Conservation (phyloP, 2,888 invertebrate genomes). For the Lacanobia wlatinum region DNA sequence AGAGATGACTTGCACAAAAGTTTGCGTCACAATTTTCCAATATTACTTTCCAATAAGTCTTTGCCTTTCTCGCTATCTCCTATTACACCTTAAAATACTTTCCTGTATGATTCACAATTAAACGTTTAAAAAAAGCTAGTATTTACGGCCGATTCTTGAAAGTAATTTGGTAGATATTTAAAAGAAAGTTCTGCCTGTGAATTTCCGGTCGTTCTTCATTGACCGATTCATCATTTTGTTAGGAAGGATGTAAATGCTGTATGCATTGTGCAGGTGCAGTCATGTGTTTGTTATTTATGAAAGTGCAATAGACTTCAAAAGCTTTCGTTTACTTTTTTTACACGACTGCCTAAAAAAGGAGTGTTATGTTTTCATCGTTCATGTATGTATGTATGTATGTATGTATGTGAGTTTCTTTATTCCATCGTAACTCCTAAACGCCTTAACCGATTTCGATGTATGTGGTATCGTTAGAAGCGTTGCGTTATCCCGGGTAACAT, state of each 20-base stretch:
- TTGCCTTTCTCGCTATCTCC: slow-evolving; percentile 27
- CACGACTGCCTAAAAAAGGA: too few relatives aligned
- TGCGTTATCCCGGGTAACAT: too few relatives aligned
- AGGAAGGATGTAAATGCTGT: slow-evolving; percentile 12
- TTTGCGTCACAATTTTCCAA: slow-evolving; percentile 20
- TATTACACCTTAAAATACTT: slow-evolving; percentile 34
- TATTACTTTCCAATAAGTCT: slow-evolving; percentile 41
- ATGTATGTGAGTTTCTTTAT: too few relatives aligned
- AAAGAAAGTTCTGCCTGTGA: slow-evolving; percentile 57
- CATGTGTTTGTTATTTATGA: neutral
- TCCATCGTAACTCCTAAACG: too few relatives aligned
- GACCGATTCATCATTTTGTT: slow-evolving; percentile 30
- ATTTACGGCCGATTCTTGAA: slow-evolving; percentile 57
- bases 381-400: too few relatives aligned
- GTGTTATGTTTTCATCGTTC: too few relatives aligned
- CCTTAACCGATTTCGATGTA: too few relatives aligned
- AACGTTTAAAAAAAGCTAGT: slow-evolving; percentile 45
- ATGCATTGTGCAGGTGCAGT: neutral
- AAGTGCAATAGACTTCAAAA: neutral
- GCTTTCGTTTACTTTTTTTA: neutral
- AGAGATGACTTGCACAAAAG: slow-evolving; percentile 26
- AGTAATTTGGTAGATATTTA: slow-evolving; percentile 58
- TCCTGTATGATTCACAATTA: slow-evolving; percentile 61
- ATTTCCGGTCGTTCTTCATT: slow-evolving; percentile 59
- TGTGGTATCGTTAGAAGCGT: too few relatives aligned